phyloP scores from a whole-genome alignment of 2,113 vertebrate species.

The Ailuropoda melanoleuca region DNA sequence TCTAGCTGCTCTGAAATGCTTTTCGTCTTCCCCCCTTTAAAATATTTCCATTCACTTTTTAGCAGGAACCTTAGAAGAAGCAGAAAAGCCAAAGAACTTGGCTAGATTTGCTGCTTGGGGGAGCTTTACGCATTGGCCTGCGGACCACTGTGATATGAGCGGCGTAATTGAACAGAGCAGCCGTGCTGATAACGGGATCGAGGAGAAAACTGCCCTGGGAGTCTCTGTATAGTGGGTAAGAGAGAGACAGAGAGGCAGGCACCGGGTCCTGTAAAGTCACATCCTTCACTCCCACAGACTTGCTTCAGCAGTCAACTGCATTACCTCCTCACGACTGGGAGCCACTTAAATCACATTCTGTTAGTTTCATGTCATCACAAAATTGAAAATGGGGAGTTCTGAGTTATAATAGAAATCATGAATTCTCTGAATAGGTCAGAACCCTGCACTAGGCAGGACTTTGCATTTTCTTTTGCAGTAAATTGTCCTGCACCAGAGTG shows the following conservation, averaged over 20 bases:
- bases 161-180: background rate
- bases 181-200: background rate
- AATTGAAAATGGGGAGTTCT: conserved; percentile 51
- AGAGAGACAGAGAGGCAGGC: background rate
- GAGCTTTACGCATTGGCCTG: background rate
- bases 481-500: conserved; percentile 29
- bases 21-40: conserved; percentile 27
- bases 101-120: conserved; percentile 38
- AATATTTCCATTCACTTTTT: conserved; percentile 49
- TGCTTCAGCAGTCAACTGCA: background rate
- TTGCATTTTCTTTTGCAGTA: conserved; percentile 27
- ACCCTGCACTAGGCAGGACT: background rate
- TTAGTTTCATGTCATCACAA: background rate
- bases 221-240: background rate
- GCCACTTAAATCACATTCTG: conserved; percentile 8
- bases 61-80: conserved; percentile 14
- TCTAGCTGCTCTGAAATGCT: conserved; percentile 33
- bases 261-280: background rate
- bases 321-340: background rate
- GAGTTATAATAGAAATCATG: conserved; percentile 16
- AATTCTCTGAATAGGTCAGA: conserved; percentile 43
- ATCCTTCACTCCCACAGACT: background rate
- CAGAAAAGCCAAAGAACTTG: background rate
- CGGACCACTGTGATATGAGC: background rate
- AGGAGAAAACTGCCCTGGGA: background rate